Evolutionary conservation across 2,113 vertebrate genomes (phyloP), one percentile per base, ranked within the genome.

Genomic region (Sula dactylatra): DNA sequence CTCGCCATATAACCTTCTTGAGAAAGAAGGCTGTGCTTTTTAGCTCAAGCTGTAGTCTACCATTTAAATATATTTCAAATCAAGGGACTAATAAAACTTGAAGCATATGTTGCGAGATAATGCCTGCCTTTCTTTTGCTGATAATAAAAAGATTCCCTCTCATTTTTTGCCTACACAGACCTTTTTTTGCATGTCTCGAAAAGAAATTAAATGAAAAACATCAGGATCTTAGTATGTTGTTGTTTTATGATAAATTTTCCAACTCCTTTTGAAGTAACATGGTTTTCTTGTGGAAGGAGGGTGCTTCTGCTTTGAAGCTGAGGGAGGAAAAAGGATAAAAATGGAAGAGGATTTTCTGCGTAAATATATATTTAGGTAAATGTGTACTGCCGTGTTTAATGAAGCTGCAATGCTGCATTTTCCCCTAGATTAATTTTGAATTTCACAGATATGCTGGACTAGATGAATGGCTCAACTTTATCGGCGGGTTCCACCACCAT

Each of bases 381-480:
- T 36, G n/a, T 27, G 7, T 84, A 45, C 50, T 71, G 44, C 38
- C 34, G 47, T 21, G 27, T 81, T 89, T 89, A 94, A 79, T 91
- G 93, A 91, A 84, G 90, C 69, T 88, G 65, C 4, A 25, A 1
- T 65, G 40, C 74, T 91, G 27, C 22, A 32, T 93, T 94, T 96
- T 94, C 36, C 42, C 36, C 34, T 88, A 90, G 61, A 93, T 91
- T 91, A 82, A 87, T 90, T 94, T 66, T 80, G 78, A 65, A 56
- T 91, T 91, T 76, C 40, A 32, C 20, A 82, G 65, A 49, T 65
- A 42, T 2, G 70, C 76, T n/a, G 20, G 52, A n/a, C 29, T 67
- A 49, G 81, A 47, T 69, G 58, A 85, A 72, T 36, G 42, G 18
- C 49, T 88, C 9, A 31, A 31, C 38, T 82, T 85, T 69, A 93